A percentile compares a stretch with the other conserved stretches of the same genome.
phyloP scores from a whole-genome alignment of 2,113 vertebrate genomes.

The Morone saxatilis region DNA sequence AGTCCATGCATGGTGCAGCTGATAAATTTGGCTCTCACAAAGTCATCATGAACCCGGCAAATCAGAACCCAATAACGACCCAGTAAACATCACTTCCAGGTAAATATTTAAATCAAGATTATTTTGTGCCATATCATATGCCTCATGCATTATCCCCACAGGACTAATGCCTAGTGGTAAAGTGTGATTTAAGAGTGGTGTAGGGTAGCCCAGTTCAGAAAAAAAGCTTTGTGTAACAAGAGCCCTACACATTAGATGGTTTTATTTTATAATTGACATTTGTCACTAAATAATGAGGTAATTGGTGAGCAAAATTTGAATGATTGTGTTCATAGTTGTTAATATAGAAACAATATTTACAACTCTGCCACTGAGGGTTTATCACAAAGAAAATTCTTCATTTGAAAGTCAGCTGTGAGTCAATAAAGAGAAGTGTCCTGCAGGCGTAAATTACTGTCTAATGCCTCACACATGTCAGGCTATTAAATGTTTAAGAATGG shows the following conservation, averaged over 20 bases:
- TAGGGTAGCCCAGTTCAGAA: constrained; percentile 49
- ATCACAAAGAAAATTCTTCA: constrained; percentile 44
- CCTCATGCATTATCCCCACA: constrained; percentile 71
- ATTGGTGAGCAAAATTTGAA: constrained; percentile 56
- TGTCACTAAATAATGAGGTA: constrained; percentile 76
- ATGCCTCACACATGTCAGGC: constrained; percentile 67
- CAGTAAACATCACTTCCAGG: constrained; percentile 46
- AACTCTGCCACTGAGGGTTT: constrained; percentile 58
- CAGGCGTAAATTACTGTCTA: constrained; percentile 64
- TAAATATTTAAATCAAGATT: constrained; percentile 70
- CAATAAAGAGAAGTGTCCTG: constrained; percentile 63
- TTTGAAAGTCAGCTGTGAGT: constrained; percentile 67
- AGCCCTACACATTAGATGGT: constrained; percentile 52
- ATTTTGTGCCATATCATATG: constrained; percentile 79
- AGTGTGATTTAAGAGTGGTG: constrained; percentile 51
- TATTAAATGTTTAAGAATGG: constrained; percentile 77
- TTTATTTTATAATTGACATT: constrained; percentile 76
- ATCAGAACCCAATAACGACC: constrained; percentile 44
- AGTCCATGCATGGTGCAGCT: constrained; percentile 76
- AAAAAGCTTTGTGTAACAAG: constrained; percentile 72
- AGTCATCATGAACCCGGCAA: constrained; percentile 58
- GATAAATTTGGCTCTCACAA: constrained; percentile 64
- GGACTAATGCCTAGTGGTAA: constrained; percentile 66
- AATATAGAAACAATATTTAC: constrained; percentile 37
- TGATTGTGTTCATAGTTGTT: constrained; percentile 49